Evolutionary conservation across 2,113 vertebrate genomes (phyloP).

Genomic region (Zapus hudsonius): DNA sequence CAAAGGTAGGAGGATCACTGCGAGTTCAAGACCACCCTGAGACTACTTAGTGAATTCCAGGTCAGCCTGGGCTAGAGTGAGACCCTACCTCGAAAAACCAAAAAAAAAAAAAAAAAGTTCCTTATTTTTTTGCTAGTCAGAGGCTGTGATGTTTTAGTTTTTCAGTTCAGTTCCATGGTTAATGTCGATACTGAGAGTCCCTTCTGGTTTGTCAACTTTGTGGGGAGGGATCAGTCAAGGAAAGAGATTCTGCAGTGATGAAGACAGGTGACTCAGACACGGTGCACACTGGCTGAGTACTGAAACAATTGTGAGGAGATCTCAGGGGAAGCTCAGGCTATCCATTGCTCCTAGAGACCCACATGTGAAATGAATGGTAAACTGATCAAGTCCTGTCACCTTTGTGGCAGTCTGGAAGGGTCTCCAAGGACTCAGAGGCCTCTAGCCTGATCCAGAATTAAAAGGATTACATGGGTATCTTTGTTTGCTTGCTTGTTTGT

Average conservation of each 20-base stretch:
- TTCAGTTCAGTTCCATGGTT: not conserved
- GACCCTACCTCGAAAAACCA: too few species aligned
- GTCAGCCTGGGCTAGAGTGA: too few species aligned
- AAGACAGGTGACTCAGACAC: not conserved
- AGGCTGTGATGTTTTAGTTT: not conserved
- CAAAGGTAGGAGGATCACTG: too few species aligned
- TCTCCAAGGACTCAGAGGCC: not conserved
- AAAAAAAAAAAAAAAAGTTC: not conserved
- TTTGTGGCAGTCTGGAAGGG: not conserved
- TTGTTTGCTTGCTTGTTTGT: too few species aligned
- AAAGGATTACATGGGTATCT: not conserved
- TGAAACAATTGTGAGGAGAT: not conserved
- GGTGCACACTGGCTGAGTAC: not conserved
- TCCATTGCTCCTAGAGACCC: not conserved
- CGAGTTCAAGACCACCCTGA: too few species aligned
- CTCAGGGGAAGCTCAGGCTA: not conserved
- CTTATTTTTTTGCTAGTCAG: slow-evolving; percentile 14
- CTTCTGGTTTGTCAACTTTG: not conserved
- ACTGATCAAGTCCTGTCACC: not conserved
- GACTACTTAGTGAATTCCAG: too few species aligned
- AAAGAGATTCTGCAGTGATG: not conserved
- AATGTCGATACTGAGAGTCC: not conserved
- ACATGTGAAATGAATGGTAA: not conserved
- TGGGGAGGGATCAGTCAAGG: not conserved
- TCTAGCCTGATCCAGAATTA: not conserved